These are phyloP conservation scores for Pristiophorus japonicus DNA, from an alignment of 2,113 vertebrate genomes.

Conservation along the genomic window DNA sequence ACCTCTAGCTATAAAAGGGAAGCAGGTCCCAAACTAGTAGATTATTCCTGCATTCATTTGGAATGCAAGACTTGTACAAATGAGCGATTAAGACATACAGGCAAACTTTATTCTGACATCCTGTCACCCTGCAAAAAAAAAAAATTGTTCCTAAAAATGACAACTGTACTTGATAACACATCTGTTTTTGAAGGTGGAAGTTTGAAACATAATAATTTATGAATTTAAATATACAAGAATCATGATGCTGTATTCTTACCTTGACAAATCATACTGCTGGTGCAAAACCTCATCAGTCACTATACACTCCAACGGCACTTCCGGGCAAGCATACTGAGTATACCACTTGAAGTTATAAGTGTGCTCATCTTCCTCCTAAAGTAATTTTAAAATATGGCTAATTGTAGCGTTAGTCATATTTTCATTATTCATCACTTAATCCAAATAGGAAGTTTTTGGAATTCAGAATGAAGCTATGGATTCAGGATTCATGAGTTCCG, in stretches of 20 bases:
- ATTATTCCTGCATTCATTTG: background rate
- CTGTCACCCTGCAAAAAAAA: background rate
- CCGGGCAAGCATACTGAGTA: conserved; percentile 84
- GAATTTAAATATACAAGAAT: background rate
- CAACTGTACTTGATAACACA: too few relatives aligned
- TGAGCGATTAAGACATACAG: background rate
- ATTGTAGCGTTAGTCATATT: background rate
- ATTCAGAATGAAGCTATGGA: background rate
- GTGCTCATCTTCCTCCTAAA: conserved; percentile 64
- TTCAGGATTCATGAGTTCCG: background rate
- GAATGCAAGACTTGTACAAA: background rate
- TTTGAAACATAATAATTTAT: background rate
- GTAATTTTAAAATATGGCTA: background rate
- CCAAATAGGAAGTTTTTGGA: background rate
- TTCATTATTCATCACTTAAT: background rate
- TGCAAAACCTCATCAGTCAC: conserved; percentile 70
- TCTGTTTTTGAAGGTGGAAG: background rate
- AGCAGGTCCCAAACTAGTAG: background rate
- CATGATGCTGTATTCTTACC: conserved; percentile 55
- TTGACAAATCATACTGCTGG: conserved; percentile 88
- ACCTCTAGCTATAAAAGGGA: background rate
- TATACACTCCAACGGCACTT: conserved; percentile 76
- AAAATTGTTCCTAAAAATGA: background rate
- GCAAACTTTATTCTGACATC: background rate
- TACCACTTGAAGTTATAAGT: conserved; percentile 95